Conservation (phyloP, 2,797 vertebrate species). For the Sylvia borin region DNA sequence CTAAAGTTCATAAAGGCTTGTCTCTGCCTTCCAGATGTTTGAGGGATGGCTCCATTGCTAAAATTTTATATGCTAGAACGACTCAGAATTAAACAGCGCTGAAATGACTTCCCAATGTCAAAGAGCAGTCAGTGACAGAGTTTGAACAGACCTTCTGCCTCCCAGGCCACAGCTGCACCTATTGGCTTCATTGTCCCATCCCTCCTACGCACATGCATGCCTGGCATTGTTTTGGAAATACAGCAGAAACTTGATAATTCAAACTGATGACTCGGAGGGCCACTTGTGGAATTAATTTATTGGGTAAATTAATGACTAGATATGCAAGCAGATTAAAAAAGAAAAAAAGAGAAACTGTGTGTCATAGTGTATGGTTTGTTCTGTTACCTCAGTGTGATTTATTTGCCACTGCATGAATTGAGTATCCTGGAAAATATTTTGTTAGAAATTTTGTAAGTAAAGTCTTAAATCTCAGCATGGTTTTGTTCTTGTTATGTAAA, state of each 20-base stretch:
- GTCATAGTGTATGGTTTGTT: not conserved
- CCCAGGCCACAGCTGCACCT: conserved; percentile 55
- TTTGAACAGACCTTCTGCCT: conserved; percentile 20
- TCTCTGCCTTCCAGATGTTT: not conserved
- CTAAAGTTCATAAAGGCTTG: not conserved
- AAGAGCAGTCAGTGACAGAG: conserved; percentile 8
- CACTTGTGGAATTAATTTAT: conserved; percentile 54
- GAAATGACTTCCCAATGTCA: not conserved
- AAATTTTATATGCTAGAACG: not conserved
- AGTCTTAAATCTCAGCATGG: not conserved
- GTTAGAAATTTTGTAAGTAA: not conserved
- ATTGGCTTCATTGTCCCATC: conserved; percentile 53
- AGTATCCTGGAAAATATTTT: not conserved
- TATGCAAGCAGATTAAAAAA: not conserved
- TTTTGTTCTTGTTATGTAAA: conserved; percentile 12
- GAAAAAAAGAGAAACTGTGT: not conserved
- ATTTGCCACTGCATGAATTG: not conserved
- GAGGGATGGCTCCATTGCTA: not conserved
- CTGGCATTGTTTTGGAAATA: conserved; percentile 64
- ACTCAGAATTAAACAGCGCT: not conserved
- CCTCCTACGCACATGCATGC: conserved; percentile 48
- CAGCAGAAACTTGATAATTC: conserved; percentile 61
- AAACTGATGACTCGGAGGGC: conserved; percentile 28
- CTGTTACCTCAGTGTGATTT: not conserved
- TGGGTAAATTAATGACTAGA: conserved; percentile 38